A percentile compares a stretch with the other conserved stretches of the same genome.
phyloP scores from a whole-genome alignment of 2,888 invertebrate species.

The Lordiphosa andalusiaca region DNA sequence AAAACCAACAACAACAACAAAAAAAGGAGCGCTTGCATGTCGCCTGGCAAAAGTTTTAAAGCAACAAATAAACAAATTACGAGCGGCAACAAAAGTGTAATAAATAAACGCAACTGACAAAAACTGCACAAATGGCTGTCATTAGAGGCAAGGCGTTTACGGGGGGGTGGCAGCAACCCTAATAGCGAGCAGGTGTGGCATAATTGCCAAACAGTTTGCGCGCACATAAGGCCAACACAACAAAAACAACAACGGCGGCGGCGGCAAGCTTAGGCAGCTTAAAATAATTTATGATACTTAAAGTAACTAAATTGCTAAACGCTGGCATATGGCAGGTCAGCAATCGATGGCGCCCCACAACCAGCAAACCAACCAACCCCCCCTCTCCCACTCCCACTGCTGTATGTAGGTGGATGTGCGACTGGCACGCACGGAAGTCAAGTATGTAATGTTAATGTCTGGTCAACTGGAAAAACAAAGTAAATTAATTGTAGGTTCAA shows the following conservation, averaged over 20 bases:
- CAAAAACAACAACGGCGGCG: conserved; percentile 25
- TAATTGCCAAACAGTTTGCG: conserved; percentile 65
- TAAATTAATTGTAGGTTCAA: conserved; percentile 77
- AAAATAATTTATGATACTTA: conserved; percentile 75
- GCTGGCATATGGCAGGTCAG: conserved; percentile 72
- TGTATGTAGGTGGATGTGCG: conserved; percentile 27
- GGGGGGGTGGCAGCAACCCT: conserved; percentile 22
- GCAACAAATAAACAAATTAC: conserved; percentile 60
- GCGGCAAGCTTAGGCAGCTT: conserved; percentile 63
- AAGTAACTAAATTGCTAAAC: conserved; percentile 71
- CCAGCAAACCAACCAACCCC: neutral
- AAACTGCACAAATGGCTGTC: conserved; percentile 69
- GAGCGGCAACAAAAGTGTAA: conserved; percentile 46
- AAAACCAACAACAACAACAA: too few species aligned
- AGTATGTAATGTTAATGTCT: conserved; percentile 73
- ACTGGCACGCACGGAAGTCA: conserved; percentile 68
- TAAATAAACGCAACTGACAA: conserved; percentile 65
- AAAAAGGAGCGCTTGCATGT: conserved; percentile 24
- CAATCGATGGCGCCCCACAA: conserved; percentile 46
- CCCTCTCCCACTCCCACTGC: neutral
- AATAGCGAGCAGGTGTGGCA: conserved; percentile 57
- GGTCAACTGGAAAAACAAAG: conserved; percentile 78
- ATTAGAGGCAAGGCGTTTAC: conserved; percentile 46
- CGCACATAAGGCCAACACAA: conserved; percentile 13
- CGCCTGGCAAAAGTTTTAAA: conserved; percentile 30